phyloP scores from a whole-genome alignment of 2,888 invertebrate genomes.

The Drosophila testacea region DNA sequence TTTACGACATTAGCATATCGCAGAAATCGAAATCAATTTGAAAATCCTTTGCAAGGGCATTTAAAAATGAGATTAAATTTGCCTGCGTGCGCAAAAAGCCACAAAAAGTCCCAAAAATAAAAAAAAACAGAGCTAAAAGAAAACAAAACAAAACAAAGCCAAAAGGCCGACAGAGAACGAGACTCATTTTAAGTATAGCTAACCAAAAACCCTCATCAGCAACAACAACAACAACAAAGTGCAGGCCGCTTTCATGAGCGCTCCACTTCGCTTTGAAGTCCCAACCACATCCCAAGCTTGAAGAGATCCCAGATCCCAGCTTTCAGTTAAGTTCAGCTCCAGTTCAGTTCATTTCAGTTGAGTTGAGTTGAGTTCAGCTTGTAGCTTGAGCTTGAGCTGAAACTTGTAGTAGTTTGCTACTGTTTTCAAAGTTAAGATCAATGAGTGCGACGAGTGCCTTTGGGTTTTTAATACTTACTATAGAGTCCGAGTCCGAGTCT shows the following conservation, averaged over 20 bases:
- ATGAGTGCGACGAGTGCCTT: conserved; percentile 75
- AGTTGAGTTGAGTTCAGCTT: conserved; percentile 19
- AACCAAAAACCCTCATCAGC: conserved; percentile 73
- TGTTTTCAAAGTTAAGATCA: conserved; percentile 83
- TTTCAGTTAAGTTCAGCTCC: conserved; percentile 4
- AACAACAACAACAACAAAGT: conserved; percentile 55
- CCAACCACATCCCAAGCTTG: conserved; percentile 33
- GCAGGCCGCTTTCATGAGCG: conserved; percentile 73
- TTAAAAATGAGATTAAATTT: conserved; percentile 72
- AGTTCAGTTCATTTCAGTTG: not conserved
- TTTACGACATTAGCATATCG: conserved; percentile 78
- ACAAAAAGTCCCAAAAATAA: conserved; percentile 26
- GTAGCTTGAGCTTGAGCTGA: conserved; percentile 23
- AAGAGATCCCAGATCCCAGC: conserved; percentile 52
- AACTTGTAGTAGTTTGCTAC: conserved; percentile 74
- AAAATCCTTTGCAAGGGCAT: conserved; percentile 80
- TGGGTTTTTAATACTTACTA: conserved; percentile 42
- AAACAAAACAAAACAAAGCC: conserved; percentile 51
- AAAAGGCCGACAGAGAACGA: conserved; percentile 64
- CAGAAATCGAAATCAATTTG: conserved; percentile 74
- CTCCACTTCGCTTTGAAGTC: conserved; percentile 68
- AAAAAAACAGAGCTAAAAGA: conserved; percentile 21
- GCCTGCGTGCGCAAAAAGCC: conserved; percentile 62
- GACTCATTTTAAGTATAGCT: conserved; percentile 70
- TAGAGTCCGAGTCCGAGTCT: conserved; percentile 29